Conservation (phyloP, 2,888 invertebrate genomes). For the Leptinotarsa peninsularis region DNA sequence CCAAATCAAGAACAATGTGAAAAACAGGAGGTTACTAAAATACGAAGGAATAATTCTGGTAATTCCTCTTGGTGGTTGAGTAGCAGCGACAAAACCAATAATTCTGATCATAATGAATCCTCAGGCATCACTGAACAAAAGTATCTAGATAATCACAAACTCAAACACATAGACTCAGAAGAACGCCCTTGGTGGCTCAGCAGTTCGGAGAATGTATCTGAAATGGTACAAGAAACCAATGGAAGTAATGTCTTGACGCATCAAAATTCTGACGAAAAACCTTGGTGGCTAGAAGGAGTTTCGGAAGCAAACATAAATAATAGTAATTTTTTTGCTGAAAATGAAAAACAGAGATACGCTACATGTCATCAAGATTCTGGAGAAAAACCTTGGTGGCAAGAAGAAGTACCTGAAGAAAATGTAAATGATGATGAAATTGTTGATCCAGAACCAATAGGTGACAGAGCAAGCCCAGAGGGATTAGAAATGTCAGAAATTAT, state of each 20-base stretch:
- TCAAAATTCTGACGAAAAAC: constrained; percentile 68
- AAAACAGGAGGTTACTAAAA: constrained; percentile 43
- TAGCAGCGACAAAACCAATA: constrained; percentile 50
- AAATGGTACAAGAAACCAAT: constrained; percentile 46
- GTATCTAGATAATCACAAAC: constrained; percentile 69
- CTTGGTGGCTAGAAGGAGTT: constrained; percentile 72
- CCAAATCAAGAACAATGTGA: constrained; percentile 53
- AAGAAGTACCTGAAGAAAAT: constrained; percentile 71
- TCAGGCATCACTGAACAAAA: constrained; percentile 68
- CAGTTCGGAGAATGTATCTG: constrained; percentile 65
- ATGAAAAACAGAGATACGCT: constrained; percentile 52
- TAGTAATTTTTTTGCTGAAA: not conserved
- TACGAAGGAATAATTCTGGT: constrained; percentile 52
- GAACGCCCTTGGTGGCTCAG: constrained; percentile 79
- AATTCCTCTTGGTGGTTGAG: constrained; percentile 55
- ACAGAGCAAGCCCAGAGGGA: constrained; percentile 85
- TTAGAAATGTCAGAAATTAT: constrained; percentile 69
- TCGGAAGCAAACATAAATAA: constrained; percentile 68
- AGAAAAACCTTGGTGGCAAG: constrained; percentile 70
- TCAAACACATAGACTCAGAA: constrained; percentile 77
- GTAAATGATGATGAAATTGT: constrained; percentile 63
- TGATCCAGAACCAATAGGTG: constrained; percentile 72
- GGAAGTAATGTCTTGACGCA: constrained; percentile 60
- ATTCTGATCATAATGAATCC: constrained; percentile 30
- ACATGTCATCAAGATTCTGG: constrained; percentile 68